Percentiles rank a stretch among this genome's conserved stretches.
Evolutionary conservation across 2,888 invertebrate species (phyloP).

Genomic region (Pristionchus fissidentatus): DNA sequence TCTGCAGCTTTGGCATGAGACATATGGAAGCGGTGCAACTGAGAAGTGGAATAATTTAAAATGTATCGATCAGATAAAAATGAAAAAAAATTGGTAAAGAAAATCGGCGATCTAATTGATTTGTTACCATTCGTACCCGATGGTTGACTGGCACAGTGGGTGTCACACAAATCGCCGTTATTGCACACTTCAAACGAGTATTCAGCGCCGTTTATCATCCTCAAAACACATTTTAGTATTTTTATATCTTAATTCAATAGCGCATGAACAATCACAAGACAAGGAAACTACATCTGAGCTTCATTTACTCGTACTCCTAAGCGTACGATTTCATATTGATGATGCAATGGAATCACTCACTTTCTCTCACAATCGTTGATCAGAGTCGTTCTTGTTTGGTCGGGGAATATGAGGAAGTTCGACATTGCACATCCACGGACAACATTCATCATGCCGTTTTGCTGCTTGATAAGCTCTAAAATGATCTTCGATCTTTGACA

Average conservation of each 20-base stretch:
- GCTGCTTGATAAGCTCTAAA: constrained; percentile 11
- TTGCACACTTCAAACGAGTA: constrained; percentile 47
- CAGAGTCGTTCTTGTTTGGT: background rate
- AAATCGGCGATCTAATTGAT: too few species aligned
- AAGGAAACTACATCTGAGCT: too few species aligned
- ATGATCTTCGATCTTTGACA: too few species aligned
- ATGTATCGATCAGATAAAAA: background rate
- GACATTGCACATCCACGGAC: background rate
- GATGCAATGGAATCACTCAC: background rate
- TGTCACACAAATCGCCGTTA: constrained; percentile 19
- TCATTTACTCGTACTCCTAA: too few species aligned
- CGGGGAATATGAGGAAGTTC: background rate
- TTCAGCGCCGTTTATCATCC: constrained; percentile 3
- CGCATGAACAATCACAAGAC: too few species aligned
- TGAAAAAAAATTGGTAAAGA: too few species aligned
- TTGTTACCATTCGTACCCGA: too few species aligned
- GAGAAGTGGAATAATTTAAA: too few species aligned
- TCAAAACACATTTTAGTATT: background rate
- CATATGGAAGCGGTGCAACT: too few species aligned
- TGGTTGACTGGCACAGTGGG: too few species aligned
- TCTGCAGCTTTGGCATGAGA: constrained; percentile 32
- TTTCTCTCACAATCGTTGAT: constrained; percentile 41
- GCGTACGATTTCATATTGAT: too few species aligned
- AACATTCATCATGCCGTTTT: background rate
- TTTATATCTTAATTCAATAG: background rate